phyloP scores from a whole-genome alignment of 2,888 invertebrate genomes.

The Harpalus rubripes region DNA sequence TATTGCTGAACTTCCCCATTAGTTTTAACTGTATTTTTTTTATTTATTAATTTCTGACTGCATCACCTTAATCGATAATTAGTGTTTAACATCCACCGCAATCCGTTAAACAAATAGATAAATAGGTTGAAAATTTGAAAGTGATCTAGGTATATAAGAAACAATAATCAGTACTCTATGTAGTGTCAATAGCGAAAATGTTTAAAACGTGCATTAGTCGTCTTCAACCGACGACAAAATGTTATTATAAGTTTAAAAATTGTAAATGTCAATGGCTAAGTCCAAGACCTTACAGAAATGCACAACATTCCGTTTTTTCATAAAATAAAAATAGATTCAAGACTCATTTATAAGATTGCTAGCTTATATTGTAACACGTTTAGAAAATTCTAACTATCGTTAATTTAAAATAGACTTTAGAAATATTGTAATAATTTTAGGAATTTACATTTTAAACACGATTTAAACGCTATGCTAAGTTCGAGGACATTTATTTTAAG shows the following conservation, averaged over 20 bases:
- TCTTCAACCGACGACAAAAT: slow-evolving; percentile 39
- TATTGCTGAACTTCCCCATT: no score
- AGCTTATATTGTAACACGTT: slow-evolving; percentile 44
- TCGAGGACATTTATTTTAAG: background rate
- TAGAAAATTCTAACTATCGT: slow-evolving; percentile 48
- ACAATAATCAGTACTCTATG: slow-evolving; percentile 44
- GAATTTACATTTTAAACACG: slow-evolving; percentile 51
- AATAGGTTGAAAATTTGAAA: slow-evolving; percentile 31
- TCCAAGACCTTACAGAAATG: slow-evolving; percentile 26
- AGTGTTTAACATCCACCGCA: background rate
- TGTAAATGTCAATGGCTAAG: slow-evolving; percentile 43
- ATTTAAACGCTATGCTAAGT: slow-evolving; percentile 21
- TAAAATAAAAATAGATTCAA: slow-evolving; percentile 37
- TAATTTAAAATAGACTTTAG: slow-evolving; percentile 54
- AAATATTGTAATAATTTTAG: slow-evolving; percentile 45
- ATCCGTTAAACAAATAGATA: slow-evolving; percentile 15
- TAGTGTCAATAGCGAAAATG: slow-evolving; percentile 53
- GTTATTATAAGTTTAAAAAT: slow-evolving; percentile 52
- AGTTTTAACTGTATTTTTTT: background rate
- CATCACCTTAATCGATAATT: background rate
- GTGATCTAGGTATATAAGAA: slow-evolving; percentile 40
- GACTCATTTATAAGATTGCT: slow-evolving; percentile 50
- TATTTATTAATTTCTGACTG: no score
- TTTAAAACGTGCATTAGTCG: slow-evolving; percentile 52
- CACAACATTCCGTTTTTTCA: slow-evolving; percentile 47